A percentile compares a stretch with the other conserved stretches of the same genome.
Conservation (phyloP, 1,140 invertebrate species). For the Mycetomoellerius zeteki region DNA sequence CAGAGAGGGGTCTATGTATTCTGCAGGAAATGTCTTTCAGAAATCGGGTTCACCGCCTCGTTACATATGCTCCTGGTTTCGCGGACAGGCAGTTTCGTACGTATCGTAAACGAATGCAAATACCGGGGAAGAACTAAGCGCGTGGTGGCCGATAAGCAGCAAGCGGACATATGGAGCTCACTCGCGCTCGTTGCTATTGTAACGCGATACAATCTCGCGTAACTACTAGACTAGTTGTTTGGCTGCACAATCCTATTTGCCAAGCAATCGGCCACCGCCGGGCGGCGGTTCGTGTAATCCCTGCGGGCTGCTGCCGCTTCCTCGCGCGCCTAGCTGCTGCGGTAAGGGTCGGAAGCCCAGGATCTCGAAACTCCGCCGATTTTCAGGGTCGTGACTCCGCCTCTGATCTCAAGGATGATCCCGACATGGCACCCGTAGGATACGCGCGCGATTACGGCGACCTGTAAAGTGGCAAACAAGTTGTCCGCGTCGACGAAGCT, state of each 20-base stretch:
- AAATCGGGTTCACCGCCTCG: neutral
- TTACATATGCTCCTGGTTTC: neutral
- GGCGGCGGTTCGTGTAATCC: slow-evolving; percentile 73
- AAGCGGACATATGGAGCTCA: slow-evolving; percentile 46
- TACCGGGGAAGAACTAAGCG: slow-evolving; percentile 49
- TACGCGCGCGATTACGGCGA: neutral
- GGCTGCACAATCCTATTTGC: slow-evolving; percentile 80
- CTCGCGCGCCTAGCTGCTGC: slow-evolving; percentile 47
- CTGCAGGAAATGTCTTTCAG: slow-evolving; percentile 10
- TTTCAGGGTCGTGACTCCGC: slow-evolving; percentile 71
- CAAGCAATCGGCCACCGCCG: slow-evolving; percentile 76
- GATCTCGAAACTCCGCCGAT: slow-evolving; percentile 63
- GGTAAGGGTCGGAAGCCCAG: slow-evolving; percentile 64
- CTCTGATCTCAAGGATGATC: neutral
- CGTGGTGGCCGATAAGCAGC: neutral
- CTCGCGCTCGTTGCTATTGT: slow-evolving; percentile 54
- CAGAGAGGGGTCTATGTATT: neutral
- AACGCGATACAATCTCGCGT: slow-evolving; percentile 71
- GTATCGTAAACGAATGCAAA: slow-evolving; percentile 47
- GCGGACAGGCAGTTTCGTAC: neutral
- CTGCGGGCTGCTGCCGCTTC: slow-evolving; percentile 41
- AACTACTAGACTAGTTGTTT: slow-evolving; percentile 75
- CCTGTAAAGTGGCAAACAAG: neutral
- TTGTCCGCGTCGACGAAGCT: neutral
- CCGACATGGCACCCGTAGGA: neutral